Evolutionary conservation across 2,888 invertebrate genomes (phyloP).

Genomic region (Aphidoletes aphidimyza): DNA sequence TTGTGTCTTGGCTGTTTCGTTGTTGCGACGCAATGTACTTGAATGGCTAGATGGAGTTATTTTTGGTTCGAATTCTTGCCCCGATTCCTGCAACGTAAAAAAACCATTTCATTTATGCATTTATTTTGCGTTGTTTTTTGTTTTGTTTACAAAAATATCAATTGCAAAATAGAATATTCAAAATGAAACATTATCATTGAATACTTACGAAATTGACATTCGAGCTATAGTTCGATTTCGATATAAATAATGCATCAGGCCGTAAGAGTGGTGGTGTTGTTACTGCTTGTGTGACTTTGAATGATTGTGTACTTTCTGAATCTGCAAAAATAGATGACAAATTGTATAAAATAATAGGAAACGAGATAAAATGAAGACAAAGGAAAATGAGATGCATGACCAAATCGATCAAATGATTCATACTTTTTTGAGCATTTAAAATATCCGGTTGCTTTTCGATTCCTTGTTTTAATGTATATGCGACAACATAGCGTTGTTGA

Average conservation of each 20-base stretch:
- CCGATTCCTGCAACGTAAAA: conserved; percentile 56
- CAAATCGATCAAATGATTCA: conserved; percentile 57
- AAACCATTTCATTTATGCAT: conserved; percentile 2
- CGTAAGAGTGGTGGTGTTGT: conserved; percentile 65
- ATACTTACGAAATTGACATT: conserved; percentile 64
- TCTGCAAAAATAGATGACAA: conserved; percentile 56
- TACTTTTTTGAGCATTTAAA: conserved; percentile 81
- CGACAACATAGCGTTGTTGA: conserved; percentile 85
- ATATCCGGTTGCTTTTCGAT: conserved; percentile 81
- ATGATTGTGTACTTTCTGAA: conserved; percentile 57
- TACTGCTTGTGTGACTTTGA: conserved; percentile 56
- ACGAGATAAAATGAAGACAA: background rate
- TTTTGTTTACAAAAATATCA: background rate
- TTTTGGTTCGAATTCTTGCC: conserved; percentile 59
- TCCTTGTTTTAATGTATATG: conserved; percentile 84
- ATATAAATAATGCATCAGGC: conserved; percentile 63
- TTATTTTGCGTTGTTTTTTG: no score
- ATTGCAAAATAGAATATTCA: background rate
- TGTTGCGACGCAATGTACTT: conserved; percentile 64
- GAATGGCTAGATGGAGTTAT: conserved; percentile 64
- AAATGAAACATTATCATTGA: background rate
- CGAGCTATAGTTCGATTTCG: conserved; percentile 60
- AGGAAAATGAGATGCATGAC: background rate
- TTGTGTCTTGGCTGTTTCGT: conserved; percentile 62
- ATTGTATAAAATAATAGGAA: conserved; percentile 13